phyloP scores from a whole-genome alignment of 2,888 invertebrate genomes.

The Nomada fucata region DNA sequence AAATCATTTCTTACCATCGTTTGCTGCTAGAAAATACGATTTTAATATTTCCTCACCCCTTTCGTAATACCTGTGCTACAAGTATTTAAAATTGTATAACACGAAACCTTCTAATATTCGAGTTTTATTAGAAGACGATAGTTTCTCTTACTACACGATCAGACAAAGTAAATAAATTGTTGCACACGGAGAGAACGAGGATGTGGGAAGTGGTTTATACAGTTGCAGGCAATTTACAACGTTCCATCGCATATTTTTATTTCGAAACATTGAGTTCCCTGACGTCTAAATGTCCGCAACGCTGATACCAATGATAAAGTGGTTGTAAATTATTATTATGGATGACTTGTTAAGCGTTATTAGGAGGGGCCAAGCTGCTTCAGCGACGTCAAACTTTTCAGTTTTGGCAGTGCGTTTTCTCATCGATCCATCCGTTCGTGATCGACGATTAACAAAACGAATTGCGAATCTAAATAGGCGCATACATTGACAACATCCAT shows the following conservation, averaged over 20 bases:
- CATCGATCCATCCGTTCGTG: conserved; percentile 40
- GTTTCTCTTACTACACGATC: too few species aligned
- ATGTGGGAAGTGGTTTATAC: not conserved
- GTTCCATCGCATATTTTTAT: conserved; percentile 72
- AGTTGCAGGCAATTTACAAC: conserved; percentile 49
- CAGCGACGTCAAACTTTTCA: conserved; percentile 48
- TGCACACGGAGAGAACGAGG: not conserved
- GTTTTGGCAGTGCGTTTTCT: conserved; percentile 28
- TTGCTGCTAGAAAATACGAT: too few species aligned
- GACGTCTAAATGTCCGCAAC: conserved; percentile 73
- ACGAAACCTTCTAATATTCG: too few species aligned
- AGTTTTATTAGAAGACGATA: too few species aligned
- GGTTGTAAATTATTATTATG: conserved; percentile 74
- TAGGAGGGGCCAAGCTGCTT: conserved; percentile 70
- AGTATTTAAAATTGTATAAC: too few species aligned
- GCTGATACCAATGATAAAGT: conserved; percentile 73
- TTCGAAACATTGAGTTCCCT: conserved; percentile 76
- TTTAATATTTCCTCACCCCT: too few species aligned
- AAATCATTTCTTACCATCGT: too few species aligned
- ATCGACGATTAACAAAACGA: conserved; percentile 37
- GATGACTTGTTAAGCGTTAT: conserved; percentile 74
- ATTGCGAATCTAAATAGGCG: conserved; percentile 63
- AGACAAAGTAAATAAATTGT: not conserved
- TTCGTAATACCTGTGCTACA: too few species aligned
- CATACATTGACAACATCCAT: conserved; percentile 72